These are phyloP conservation scores for Prosopocoilus inquinatus DNA, from an alignment of 2,888 invertebrate genomes.

Conservation along the genomic window DNA sequence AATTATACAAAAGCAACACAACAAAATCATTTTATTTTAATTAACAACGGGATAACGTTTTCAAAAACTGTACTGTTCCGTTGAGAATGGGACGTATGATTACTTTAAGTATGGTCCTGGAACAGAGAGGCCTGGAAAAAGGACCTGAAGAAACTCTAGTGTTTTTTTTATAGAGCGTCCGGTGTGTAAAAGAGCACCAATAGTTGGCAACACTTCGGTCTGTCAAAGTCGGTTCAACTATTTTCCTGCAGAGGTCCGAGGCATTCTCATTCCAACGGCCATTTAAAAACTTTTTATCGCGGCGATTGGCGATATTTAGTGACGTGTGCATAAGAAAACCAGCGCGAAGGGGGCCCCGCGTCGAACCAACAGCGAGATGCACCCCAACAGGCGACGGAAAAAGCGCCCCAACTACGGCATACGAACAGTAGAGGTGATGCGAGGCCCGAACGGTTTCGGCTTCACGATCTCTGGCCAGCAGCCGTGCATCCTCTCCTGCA, in stretches of 20 bases:
- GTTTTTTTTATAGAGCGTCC: too few relatives aligned
- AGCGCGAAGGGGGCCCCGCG: slow-evolving; percentile 4
- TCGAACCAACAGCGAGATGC: slow-evolving; percentile 48
- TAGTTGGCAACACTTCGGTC: too few relatives aligned
- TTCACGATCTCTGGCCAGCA: slow-evolving; percentile 97
- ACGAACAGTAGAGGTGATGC: slow-evolving; percentile 78
- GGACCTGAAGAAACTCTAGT: too few relatives aligned
- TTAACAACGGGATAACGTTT: too few relatives aligned
- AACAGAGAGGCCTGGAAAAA: too few relatives aligned
- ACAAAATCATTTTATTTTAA: too few relatives aligned
- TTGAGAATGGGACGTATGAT: too few relatives aligned
- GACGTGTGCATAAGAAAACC: slow-evolving; percentile 32
- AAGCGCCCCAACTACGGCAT: slow-evolving; percentile 73
- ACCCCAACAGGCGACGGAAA: slow-evolving; percentile 64
- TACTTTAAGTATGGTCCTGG: too few relatives aligned
- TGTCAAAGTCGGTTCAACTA: slow-evolving; percentile 3
- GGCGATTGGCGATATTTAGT: slow-evolving; percentile 33
- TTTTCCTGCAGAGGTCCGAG: slow-evolving; percentile 11
- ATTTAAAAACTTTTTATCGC: slow-evolving; percentile 41
- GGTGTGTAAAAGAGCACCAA: too few relatives aligned
- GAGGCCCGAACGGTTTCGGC: slow-evolving; percentile 91
- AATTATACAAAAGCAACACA: too few relatives aligned
- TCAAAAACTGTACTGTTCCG: too few relatives aligned
- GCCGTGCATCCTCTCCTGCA: slow-evolving; percentile 92
- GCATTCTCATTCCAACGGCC: slow-evolving; percentile 35